Percentiles rank a stretch among this genome's conserved stretches.
phyloP scores from a whole-genome alignment of 1,140 invertebrate genomes.

The Lutraria rhynchaena region DNA sequence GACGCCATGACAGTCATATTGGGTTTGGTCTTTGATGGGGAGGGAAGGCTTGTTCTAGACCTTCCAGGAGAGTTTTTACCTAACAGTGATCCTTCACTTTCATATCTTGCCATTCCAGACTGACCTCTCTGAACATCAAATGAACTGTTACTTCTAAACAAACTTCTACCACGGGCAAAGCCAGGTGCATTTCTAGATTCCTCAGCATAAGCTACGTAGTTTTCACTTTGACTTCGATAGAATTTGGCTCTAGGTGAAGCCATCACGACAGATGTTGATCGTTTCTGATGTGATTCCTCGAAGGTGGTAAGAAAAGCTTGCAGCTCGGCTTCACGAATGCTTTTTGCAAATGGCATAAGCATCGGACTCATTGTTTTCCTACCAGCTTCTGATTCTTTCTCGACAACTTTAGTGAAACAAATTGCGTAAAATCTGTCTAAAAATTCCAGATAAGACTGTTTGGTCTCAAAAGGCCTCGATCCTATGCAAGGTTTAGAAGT shows the following conservation, averaged over 20 bases:
- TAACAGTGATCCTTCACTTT: conserved; percentile 62
- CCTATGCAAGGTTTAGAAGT: conserved; percentile 69
- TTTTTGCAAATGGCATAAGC: conserved; percentile 69
- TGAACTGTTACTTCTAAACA: conserved; percentile 68
- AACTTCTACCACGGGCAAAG: conserved; percentile 48
- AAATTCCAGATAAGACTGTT: conserved; percentile 78
- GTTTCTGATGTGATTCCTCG: conserved; percentile 52
- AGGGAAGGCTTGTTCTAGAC: conserved; percentile 15
- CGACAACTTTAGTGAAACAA: conserved; percentile 74
- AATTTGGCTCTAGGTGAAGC: conserved; percentile 58
- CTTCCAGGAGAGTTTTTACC: conserved; percentile 29
- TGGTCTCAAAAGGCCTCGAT: conserved; percentile 79
- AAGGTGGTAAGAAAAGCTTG: conserved; percentile 53
- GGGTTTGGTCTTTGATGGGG: conserved; percentile 58
- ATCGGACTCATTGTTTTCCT: conserved; percentile 64
- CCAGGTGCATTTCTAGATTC: conserved; percentile 10
- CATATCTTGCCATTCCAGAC: conserved; percentile 49
- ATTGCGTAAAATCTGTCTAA: conserved; percentile 79
- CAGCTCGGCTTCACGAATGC: conserved; percentile 73
- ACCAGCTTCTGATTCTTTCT: conserved; percentile 64
- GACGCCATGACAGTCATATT: conserved; percentile 71
- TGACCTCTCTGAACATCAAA: conserved; percentile 7
- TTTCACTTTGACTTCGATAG: conserved; percentile 41
- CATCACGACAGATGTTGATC: conserved; percentile 62
- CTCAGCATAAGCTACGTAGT: conserved; percentile 11